Evolutionary conservation across 35 echinoderm and acorn worm genomes (phyloP), one percentile per base, ranked within the genome.

Genomic region (Stichopus chloronotus): DNA sequence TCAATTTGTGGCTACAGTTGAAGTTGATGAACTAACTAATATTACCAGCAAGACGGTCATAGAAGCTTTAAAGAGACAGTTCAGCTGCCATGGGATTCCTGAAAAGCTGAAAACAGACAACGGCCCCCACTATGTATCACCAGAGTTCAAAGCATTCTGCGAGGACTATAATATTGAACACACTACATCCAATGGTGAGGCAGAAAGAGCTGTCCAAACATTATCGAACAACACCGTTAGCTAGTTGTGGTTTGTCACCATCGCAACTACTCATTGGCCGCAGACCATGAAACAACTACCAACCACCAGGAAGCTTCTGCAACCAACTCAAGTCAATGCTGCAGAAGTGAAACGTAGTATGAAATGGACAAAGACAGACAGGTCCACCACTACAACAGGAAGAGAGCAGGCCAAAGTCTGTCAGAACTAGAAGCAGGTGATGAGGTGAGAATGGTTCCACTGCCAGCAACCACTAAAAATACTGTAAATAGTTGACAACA

Each of bases 231-330:
- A 95, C 93, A 14, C 91, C 91, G 5, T 55, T 93, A 5, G 53
- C 93, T 21, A 95, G 94, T 58, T 96, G 90, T 80, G 81, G 85
- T 52, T 57, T 91, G 54, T 97, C 91, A 55, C 96, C 96, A 59
- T 77, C 94, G 20, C 96, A 97, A 74, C 92, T 94, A 2, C 54
- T 95, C 6, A 97, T 97, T 94, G 87, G 91, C n/a, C 83, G 96
- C 16, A 91, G 96, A 76, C 93, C 94, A 5, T 22, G 96, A 23
- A 95, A 93, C 87, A 43, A 21, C 55, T 95, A 3, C 96, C 93
- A 11, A 78, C 92, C 12, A 72, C 63, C 11, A 90, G 91, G 72
- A 16, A 90, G 25, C 92, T 97, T 1, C 92, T 97, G 0, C 86
- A 93, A 55, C 94, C 86, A 20, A 91, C 92, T 52, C 43, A 77